Conservation (phyloP, 1,140 invertebrate genomes). For the Odontomachus brunneus region DNA sequence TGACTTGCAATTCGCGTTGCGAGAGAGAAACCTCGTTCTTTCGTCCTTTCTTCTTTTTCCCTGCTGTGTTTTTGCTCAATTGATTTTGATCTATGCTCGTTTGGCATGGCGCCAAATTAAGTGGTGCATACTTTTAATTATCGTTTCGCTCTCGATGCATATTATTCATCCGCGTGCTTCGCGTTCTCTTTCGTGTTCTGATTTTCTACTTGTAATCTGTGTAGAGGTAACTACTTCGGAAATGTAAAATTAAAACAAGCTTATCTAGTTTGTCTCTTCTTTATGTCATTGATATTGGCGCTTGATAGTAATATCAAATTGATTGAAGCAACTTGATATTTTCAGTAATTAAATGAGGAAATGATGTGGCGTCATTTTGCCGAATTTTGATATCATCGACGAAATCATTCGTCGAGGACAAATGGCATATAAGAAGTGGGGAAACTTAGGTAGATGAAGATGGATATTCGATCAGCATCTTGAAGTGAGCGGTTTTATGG, state of each 20-base stretch:
- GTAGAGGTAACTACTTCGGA: neutral
- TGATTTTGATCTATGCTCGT: neutral
- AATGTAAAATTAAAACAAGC: neutral
- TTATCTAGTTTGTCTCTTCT: neutral
- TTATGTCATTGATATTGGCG: neutral
- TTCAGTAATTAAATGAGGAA: neutral
- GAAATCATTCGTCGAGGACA: neutral
- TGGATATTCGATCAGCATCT: conserved; percentile 22
- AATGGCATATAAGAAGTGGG: neutral
- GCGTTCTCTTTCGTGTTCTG: neutral
- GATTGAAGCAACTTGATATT: neutral
- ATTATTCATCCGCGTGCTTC: neutral
- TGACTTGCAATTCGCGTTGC: conserved; percentile 55
- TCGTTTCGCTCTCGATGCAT: neutral
- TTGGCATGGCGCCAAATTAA: neutral
- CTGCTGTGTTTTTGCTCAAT: neutral
- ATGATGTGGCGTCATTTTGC: neutral
- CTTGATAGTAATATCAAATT: neutral
- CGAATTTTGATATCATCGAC: neutral
- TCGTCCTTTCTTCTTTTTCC: neutral
- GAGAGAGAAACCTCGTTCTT: neutral
- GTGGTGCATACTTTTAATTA: neutral
- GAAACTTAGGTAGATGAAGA: neutral
- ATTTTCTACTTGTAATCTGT: neutral
- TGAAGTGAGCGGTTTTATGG: conserved; percentile 1